Percentiles rank a stretch among this genome's conserved stretches.
These are phyloP conservation scores for Uloborus diversus DNA, from an alignment of 1,140 invertebrate genomes.

Conservation along the genomic window DNA sequence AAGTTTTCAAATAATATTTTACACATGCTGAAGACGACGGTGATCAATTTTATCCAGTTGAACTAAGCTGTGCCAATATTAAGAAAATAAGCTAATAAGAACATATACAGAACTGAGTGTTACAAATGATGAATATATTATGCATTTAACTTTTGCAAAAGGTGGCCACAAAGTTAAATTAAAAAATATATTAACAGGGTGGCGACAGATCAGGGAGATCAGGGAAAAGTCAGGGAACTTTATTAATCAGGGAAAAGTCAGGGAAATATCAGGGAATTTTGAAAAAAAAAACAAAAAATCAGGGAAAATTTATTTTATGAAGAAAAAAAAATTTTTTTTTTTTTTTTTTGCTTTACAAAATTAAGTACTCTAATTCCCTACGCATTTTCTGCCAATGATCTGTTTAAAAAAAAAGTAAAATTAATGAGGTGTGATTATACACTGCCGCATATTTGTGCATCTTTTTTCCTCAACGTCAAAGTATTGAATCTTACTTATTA, in stretches of 20 bases:
- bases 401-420: too few relatives aligned
- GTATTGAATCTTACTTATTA: too few relatives aligned
- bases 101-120: background rate
- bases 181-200: background rate
- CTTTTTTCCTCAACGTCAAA: too few relatives aligned
- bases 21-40: conserved; percentile 59
- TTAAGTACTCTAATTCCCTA: too few relatives aligned
- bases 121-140: background rate
- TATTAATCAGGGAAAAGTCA: background rate
- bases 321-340: too few relatives aligned
- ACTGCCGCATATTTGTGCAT: too few relatives aligned
- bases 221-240: background rate
- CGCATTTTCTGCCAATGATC: too few relatives aligned
- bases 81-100: background rate
- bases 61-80: conserved; percentile 69
- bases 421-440: too few relatives aligned
- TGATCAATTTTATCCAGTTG: conserved; percentile 91
- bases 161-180: background rate
- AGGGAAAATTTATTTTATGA: too few relatives aligned
- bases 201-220: background rate
- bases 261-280: too few relatives aligned
- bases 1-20: background rate
- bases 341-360: too few relatives aligned
- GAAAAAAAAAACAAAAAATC: too few relatives aligned
- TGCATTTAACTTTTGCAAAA: background rate